Evolutionary conservation across 2,113 vertebrate species (phyloP).

Genomic region (Maylandia zebra): DNA sequence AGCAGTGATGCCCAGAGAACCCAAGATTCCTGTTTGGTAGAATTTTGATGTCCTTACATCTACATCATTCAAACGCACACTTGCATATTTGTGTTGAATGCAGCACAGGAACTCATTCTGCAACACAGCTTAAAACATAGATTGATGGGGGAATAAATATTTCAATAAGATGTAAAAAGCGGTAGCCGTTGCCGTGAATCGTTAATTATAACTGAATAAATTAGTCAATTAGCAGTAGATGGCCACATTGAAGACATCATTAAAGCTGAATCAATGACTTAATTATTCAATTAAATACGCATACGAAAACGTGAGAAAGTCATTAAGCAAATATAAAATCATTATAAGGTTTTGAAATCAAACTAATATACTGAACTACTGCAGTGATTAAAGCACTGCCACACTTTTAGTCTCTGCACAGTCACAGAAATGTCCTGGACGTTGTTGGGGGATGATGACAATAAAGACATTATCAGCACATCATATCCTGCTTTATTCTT

Average conservation of each 20-base stretch:
- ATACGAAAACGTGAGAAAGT: slow-evolving; percentile 12
- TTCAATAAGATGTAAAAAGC: background rate
- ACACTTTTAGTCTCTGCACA: background rate
- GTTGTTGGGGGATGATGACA: background rate
- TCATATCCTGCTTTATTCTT: slow-evolving; percentile 28
- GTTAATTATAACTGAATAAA: slow-evolving; percentile 1
- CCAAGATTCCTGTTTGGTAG: background rate
- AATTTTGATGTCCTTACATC: background rate
- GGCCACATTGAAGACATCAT: slow-evolving; percentile 1
- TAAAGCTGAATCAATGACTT: slow-evolving; percentile 27
- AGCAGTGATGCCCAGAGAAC: background rate
- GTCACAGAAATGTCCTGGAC: background rate
- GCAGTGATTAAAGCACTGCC: background rate
- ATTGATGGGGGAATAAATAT: background rate
- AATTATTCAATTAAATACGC: slow-evolving; percentile 19
- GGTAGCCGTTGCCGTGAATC: background rate
- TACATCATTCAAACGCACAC: background rate
- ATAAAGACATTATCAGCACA: slow-evolving; percentile 17
- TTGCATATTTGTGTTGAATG: background rate
- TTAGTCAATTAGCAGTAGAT: slow-evolving; percentile 4
- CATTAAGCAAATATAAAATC: slow-evolving; percentile 27
- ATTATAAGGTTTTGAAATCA: background rate
- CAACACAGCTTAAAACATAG: background rate
- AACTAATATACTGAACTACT: background rate
- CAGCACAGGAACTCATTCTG: background rate